Evolutionary conservation across 2,113 vertebrate genomes (phyloP), one percentile per base, ranked within the genome.

Genomic region (Pachyramphus minor): DNA sequence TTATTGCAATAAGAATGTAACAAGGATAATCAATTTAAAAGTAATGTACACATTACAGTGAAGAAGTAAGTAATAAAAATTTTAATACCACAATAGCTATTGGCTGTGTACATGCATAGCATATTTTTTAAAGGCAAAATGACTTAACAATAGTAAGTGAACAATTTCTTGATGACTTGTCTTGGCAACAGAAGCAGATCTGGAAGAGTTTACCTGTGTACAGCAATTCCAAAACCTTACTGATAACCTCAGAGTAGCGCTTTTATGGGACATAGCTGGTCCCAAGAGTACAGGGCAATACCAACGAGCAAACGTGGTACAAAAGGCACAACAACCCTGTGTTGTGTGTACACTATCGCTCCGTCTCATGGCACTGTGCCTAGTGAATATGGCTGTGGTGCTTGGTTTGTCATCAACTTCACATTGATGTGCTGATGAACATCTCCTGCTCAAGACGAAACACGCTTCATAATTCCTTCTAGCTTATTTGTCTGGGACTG

Each of bases 251-350:
- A 45, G 41, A 85, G 16, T 2, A 47, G 30, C n/a, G 7, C 5
- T 78, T 67, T 6, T 1, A 39, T 3, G 11, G 16, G 33, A 25
- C 9, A 19, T 2, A 30, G 23, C 19, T 73, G 19, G 13, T 64
- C 30, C 18, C 30, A 63, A 86, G 42, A 89, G 49, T 9, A 30
- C 23, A 39, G 14, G 16, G n/a, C 23, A 42, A 6, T 37, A 39
- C 33, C n/a, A 55, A 4, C 0, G 3, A 52, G 11, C 23, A 12
- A 89, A 8, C 11, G 31, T 12, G 15, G 11, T 56, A 39, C 74
- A 35, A 67, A 82, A 72, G 8, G 12, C 17, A 13, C 1, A 3
- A 8, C 1, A 5, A 14, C 11, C 16, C 14, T 2, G 0, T 33
- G 12, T 12, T 15, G 9, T 21, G 23, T 16, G 39, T 52, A 31